Base-by-base conservation (phyloP, 1,140 invertebrate species). In the Calycopis cecrops region DNA sequence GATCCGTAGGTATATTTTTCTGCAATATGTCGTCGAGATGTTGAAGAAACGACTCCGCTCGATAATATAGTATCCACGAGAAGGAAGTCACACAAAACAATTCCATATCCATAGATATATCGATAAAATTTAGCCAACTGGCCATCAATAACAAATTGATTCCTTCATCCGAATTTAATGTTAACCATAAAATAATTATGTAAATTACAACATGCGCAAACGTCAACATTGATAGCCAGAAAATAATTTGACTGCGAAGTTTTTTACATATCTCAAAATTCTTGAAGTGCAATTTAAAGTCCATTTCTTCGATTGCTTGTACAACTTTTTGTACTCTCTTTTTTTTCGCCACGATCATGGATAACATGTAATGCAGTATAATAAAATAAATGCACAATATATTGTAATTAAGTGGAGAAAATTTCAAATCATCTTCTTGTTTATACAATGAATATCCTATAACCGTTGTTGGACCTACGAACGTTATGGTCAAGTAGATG, bases 321-420 rank as follows among this genome's bases (percentile, higher is more conserved):
- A 52, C 21, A 2, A 52, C 17, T 14, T 52, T 52, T 4, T 52
- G 21, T 12, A 52, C 11, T 38, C 51, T 37, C 3, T 9, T 52
- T 9, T n/a, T 38, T n/a, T 52, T 52, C 9, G 37, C 37, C 35
- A 37, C 6, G 9, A 40, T n/a, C 18, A 40, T 21, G 18, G 51
- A 40, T 2, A 52, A 35, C 7, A 12, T n/a, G 12, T 40, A 33
- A 4, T 52, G 51, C 21, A 52, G 1, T 2, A 52, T 11, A 11
- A 37, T 28, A 14, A 40, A 52, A 12, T 44, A 44, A 9, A 44
- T 44, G 1, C 9, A 44, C 14, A 44, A 16, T 9, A 17, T 14
- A 6, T 10, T 44, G 16, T 16, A 18, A 12, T 44, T 44, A 12
- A 44, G 17, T 16, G 40, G 40, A 1, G 40, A 44, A 6, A 44